Conservation (phyloP, 2,113 vertebrate species). For the Notarius quadriscutis region DNA sequence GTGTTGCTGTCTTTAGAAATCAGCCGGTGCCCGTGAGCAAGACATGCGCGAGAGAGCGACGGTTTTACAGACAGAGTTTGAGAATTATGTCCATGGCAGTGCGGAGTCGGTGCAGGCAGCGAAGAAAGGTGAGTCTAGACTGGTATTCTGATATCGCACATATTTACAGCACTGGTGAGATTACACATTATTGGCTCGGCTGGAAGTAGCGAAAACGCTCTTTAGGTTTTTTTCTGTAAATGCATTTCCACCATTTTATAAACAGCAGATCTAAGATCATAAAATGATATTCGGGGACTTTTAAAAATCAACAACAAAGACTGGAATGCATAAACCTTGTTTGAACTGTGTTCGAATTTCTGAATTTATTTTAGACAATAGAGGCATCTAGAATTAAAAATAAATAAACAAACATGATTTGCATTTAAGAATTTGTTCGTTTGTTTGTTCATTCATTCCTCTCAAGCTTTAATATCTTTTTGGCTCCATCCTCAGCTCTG, state of each 20-base stretch:
- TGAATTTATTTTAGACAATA: background rate
- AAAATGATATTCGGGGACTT: background rate
- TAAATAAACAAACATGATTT: background rate
- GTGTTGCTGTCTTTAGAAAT: conserved; percentile 68
- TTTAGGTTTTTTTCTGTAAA: background rate
- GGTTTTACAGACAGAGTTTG: conserved; percentile 87
- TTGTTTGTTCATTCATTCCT: background rate
- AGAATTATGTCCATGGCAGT: conserved; percentile 81
- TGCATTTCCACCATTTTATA: background rate
- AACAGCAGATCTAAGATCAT: background rate
- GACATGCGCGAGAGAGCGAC: conserved; percentile 84
- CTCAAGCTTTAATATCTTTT: background rate
- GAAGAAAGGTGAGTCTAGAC: conserved; percentile 82
- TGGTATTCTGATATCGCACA: background rate
- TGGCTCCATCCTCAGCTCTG: background rate
- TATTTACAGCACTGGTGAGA: background rate
- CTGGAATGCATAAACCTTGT: background rate
- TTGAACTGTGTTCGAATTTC: background rate
- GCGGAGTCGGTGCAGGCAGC: conserved; percentile 70
- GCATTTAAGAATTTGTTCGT: background rate
- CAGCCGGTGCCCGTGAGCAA: conserved; percentile 72
- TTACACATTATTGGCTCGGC: background rate
- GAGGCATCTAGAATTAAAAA: background rate
- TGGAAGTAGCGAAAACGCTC: background rate
- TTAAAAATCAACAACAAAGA: background rate